A percentile compares a stretch with the other conserved stretches of the same genome.
These are phyloP conservation scores for Ctena decussata DNA, from an alignment of 2,888 invertebrate species.

Conservation along the genomic window DNA sequence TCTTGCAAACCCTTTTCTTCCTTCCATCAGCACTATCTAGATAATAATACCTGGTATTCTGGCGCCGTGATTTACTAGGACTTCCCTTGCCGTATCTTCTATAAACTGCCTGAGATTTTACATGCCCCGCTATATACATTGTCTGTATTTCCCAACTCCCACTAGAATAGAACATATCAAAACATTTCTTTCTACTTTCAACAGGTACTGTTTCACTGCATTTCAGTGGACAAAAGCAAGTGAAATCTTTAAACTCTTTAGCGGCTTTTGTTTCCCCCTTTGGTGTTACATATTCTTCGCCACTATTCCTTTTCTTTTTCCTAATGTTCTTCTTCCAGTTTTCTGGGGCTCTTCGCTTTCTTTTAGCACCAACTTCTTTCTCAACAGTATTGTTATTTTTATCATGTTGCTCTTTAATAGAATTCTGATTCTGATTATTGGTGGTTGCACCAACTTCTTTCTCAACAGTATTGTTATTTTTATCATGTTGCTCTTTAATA, in stretches of 20 bases:
- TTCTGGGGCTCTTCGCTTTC: background rate
- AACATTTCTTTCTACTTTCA: background rate
- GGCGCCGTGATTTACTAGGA: background rate
- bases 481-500: too few relatives aligned
- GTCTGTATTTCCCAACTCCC: background rate
- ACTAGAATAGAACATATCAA: background rate
- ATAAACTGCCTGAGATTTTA: background rate
- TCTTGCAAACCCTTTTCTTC: background rate
- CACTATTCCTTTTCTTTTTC: background rate
- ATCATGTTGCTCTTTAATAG: too few relatives aligned
- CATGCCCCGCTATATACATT: background rate
- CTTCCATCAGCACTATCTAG: background rate
- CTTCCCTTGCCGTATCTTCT: background rate
- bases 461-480: too few relatives aligned
- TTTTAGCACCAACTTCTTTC: background rate
- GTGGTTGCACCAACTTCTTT: too few relatives aligned
- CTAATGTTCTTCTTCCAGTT: background rate
- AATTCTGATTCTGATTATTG: too few relatives aligned
- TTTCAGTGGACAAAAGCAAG: background rate
- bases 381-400: too few relatives aligned
- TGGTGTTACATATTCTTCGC: background rate
- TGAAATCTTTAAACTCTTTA: background rate
- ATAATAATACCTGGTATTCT: constrained; percentile 1
- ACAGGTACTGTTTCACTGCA: background rate
- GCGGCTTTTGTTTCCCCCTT: background rate